These are phyloP conservation scores for Aphelinus atriplicis DNA, from an alignment of 1,140 invertebrate genomes.

Conservation along the genomic window DNA sequence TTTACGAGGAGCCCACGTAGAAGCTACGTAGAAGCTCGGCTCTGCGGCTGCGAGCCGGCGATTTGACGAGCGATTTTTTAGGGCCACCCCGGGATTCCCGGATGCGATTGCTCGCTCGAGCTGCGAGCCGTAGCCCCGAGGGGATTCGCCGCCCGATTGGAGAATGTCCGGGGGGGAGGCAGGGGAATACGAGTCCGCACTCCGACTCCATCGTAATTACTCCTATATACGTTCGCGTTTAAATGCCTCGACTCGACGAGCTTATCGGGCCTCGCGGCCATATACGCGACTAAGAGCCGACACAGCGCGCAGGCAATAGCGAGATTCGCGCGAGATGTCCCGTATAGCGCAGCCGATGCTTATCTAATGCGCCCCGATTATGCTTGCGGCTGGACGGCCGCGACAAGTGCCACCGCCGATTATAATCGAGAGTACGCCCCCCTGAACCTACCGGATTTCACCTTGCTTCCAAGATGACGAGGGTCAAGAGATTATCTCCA, in stretches of 20 bases:
- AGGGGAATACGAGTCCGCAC: neutral
- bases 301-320: too few relatives aligned
- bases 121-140: neutral
- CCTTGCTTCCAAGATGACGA: too few relatives aligned
- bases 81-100: conserved; percentile 31
- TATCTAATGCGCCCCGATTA: conserved; percentile 27
- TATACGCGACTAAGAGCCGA: too few relatives aligned
- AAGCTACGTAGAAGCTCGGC: too few relatives aligned
- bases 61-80: conserved; percentile 40
- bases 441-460: too few relatives aligned
- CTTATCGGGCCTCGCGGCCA: neutral
- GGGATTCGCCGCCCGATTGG: neutral
- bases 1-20: conserved; percentile 29
- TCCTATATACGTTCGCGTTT: conserved; percentile 24
- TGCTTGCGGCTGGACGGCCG: conserved; percentile 8
- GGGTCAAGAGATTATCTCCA: too few relatives aligned
- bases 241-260: conserved; percentile 18
- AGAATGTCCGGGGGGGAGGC: conserved; percentile 1
- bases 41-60: conserved; percentile 39
- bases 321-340: too few relatives aligned
- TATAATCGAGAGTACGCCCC: conserved; percentile 13
- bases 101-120: conserved; percentile 25
- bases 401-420: conserved; percentile 13
- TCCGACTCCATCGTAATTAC: conserved; percentile 30
- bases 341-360: conserved; percentile 7